A percentile compares a stretch with the other conserved stretches of the same genome.
Evolutionary conservation across 2,113 vertebrate genomes (phyloP).

Genomic region (Pipa parva): DNA sequence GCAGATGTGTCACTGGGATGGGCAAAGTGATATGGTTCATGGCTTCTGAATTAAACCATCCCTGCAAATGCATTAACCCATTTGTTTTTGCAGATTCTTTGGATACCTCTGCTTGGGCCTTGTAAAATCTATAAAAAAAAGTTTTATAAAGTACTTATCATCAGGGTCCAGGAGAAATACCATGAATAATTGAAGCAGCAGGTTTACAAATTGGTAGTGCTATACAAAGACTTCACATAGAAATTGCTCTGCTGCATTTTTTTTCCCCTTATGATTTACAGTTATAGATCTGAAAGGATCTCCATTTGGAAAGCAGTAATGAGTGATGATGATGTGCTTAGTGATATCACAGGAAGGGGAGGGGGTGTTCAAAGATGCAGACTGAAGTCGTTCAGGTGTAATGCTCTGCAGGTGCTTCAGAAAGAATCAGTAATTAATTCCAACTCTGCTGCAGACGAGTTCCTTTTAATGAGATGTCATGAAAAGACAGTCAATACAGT

Average conservation of each 20-base stretch:
- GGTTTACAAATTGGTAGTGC: too few relatives aligned
- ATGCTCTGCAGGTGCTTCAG: constrained; percentile 28
- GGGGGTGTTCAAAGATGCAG: background rate
- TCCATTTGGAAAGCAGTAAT: background rate
- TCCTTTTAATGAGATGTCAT: constrained; percentile 29
- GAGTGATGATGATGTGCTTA: background rate
- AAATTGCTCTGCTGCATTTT: background rate
- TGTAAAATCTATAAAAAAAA: too few relatives aligned
- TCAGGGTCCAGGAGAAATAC: too few relatives aligned
- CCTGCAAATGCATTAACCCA: background rate
- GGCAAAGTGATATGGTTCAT: constrained; percentile 5
- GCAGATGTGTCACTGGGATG: constrained; percentile 13
- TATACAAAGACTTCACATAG: too few relatives aligned
- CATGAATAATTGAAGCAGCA: too few relatives aligned
- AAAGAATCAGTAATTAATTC: constrained; percentile 26
- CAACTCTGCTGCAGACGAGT: constrained; percentile 22
- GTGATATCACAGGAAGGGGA: background rate
- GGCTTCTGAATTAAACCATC: background rate
- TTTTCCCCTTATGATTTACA: background rate
- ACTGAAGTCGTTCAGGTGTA: constrained; percentile 21
- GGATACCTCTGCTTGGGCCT: too few relatives aligned
- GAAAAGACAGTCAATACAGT: background rate
- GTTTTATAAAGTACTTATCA: too few relatives aligned
- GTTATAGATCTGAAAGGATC: background rate
- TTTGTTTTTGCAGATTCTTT: background rate